Percentiles rank a stretch among this genome's conserved stretches.
These are phyloP conservation scores for Papilio demoleus DNA, from an alignment of 2,888 invertebrate species.

Conservation along the genomic window DNA sequence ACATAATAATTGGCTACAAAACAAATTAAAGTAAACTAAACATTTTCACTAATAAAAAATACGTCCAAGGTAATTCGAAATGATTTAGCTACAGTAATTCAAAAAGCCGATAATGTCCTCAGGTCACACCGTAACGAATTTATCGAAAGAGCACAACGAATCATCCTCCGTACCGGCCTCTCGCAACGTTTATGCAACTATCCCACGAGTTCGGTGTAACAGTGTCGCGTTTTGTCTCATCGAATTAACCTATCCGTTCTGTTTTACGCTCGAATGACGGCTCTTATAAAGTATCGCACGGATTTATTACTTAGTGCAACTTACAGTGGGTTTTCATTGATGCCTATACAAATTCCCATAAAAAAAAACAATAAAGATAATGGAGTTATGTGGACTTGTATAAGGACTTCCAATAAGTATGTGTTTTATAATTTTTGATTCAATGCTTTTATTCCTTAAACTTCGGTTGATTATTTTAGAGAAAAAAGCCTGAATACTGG, in stretches of 20 bases:
- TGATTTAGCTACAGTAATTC: conserved; percentile 11
- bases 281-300: conserved; percentile 39
- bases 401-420: too few species aligned
- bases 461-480: too few species aligned
- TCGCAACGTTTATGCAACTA: conserved; percentile 49
- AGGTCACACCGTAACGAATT: conserved; percentile 32
- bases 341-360: not conserved
- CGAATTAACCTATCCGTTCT: conserved; percentile 51
- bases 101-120: conserved; percentile 22
- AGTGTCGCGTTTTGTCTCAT: conserved; percentile 49
- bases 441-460: too few species aligned
- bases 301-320: conserved; percentile 16
- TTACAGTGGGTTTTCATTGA: conserved; percentile 12
- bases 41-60: not conserved
- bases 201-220: conserved; percentile 54
- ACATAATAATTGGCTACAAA: not conserved
- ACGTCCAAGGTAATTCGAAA: conserved; percentile 3
- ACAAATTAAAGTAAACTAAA: not conserved
- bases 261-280: conserved; percentile 46
- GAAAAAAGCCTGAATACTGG: too few species aligned
- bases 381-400: too few species aligned
- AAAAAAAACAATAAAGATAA: too few species aligned
- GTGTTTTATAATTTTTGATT: too few species aligned
- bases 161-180: conserved; percentile 38
- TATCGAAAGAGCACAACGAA: conserved; percentile 34